Conservation (phyloP, 2,113 vertebrate genomes). For the Empidonax alnorum region DNA sequence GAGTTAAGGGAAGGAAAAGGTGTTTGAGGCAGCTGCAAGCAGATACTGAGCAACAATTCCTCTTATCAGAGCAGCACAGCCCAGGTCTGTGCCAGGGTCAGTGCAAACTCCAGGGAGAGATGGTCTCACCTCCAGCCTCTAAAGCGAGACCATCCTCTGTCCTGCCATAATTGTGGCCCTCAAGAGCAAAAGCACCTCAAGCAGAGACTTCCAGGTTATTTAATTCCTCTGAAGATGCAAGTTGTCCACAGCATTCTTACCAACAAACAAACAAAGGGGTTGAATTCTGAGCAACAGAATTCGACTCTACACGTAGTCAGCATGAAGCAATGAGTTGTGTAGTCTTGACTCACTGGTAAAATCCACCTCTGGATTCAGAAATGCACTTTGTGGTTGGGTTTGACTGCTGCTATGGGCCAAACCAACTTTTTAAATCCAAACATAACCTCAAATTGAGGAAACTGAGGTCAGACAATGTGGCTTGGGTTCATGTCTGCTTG, state of each 20-base stretch:
- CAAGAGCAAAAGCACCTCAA: neutral
- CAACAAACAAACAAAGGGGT: neutral
- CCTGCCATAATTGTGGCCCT: neutral
- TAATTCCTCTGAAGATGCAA: neutral
- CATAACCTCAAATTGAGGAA: slow-evolving; percentile 23
- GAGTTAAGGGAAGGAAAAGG: neutral
- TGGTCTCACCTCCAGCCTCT: neutral
- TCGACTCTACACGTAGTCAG: neutral
- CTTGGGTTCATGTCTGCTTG: slow-evolving; percentile 5
- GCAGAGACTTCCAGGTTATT: neutral
- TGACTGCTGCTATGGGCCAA: neutral
- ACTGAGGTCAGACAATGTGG: slow-evolving; percentile 32
- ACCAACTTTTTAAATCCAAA: slow-evolving; percentile 21
- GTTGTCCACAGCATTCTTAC: neutral
- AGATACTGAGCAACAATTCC: neutral
- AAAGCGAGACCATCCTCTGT: neutral
- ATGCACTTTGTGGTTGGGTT: neutral
- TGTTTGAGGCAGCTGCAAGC: neutral
- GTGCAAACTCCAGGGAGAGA: neutral
- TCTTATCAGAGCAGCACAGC: neutral
- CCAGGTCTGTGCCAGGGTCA: neutral
- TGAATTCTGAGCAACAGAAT: neutral
- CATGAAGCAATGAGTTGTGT: neutral
- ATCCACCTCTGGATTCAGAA: neutral
- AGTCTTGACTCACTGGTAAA: neutral